These are phyloP conservation scores for Drosophila kurseongensis DNA, from an alignment of 1,140 invertebrate species.

Conservation along the genomic window DNA sequence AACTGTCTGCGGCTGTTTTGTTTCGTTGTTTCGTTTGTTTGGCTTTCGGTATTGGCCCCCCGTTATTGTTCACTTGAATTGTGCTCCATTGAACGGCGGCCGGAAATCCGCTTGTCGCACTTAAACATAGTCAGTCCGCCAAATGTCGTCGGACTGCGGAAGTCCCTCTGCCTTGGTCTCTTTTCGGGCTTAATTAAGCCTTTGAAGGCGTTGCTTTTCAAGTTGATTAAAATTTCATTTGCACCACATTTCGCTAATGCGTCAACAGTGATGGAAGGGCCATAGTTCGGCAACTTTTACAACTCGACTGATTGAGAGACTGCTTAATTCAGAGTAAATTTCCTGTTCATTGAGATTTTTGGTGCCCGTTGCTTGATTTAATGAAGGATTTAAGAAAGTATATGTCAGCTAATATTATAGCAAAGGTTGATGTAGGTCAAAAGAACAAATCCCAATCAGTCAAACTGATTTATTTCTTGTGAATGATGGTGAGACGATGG, in stretches of 20 bases:
- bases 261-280: neutral
- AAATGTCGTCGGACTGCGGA: slow-evolving; percentile 29
- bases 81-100: slow-evolving; percentile 58
- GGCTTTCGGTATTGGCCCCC: slow-evolving; percentile 18
- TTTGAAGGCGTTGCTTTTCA: slow-evolving; percentile 39
- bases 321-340: neutral
- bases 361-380: neutral
- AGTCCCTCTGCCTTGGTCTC: slow-evolving; percentile 37
- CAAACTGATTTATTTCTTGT: too few species aligned
- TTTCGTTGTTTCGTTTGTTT: slow-evolving; percentile 11
- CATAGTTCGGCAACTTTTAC: slow-evolving; percentile 5
- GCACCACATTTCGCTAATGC: slow-evolving; percentile 49
- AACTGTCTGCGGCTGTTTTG: slow-evolving; percentile 44
- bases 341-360: slow-evolving; percentile 10
- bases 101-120: slow-evolving; percentile 76
- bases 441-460: too few species aligned
- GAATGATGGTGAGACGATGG: neutral
- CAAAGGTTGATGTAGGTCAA: too few species aligned
- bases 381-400: neutral
- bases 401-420: too few species aligned
- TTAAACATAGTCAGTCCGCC: slow-evolving; percentile 51
- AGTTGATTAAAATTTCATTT: slow-evolving; percentile 66
- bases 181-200: slow-evolving; percentile 54
- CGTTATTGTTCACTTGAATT: slow-evolving; percentile 51
- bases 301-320: slow-evolving; percentile 8